phyloP scores from a whole-genome alignment of 2,113 vertebrate species.

The Aix galericulata region DNA sequence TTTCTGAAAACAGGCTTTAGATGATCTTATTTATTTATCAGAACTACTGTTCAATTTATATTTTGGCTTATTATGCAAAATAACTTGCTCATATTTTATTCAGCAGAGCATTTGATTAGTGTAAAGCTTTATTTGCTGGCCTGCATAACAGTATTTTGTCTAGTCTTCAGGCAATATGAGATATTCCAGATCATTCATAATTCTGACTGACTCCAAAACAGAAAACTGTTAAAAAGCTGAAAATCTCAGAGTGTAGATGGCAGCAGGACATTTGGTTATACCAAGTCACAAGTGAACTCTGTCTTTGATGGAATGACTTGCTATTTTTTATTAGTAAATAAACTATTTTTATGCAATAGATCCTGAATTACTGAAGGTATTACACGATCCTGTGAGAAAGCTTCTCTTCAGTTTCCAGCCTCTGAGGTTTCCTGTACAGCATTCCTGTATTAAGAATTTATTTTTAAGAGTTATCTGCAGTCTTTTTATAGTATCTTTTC shows the following conservation, averaged over 20 bases:
- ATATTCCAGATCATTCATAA: conserved; percentile 54
- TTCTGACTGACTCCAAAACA: conserved; percentile 54
- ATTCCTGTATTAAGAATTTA: neutral
- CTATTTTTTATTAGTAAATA: neutral
- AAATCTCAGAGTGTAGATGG: conserved; percentile 49
- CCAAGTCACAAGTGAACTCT: conserved; percentile 52
- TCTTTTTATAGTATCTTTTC: neutral
- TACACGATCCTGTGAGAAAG: neutral
- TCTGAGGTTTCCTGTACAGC: neutral
- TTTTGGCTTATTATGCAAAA: conserved; percentile 66
- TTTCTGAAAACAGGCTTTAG: conserved; percentile 24
- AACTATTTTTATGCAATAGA: neutral
- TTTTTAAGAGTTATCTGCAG: neutral
- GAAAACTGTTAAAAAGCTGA: conserved; percentile 30
- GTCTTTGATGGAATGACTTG: conserved; percentile 33
- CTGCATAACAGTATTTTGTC: conserved; percentile 32
- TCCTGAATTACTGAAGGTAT: neutral
- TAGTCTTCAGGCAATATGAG: conserved; percentile 49
- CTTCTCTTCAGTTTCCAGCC: neutral
- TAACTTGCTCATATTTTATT: conserved; percentile 57
- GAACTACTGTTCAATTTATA: conserved; percentile 49
- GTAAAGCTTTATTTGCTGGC: conserved; percentile 57
- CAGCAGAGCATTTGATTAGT: conserved; percentile 58
- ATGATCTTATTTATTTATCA: conserved; percentile 64
- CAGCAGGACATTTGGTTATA: conserved; percentile 43